Evolutionary conservation across 1,140 invertebrate species (phyloP).

Genomic region (Sipha flava): DNA sequence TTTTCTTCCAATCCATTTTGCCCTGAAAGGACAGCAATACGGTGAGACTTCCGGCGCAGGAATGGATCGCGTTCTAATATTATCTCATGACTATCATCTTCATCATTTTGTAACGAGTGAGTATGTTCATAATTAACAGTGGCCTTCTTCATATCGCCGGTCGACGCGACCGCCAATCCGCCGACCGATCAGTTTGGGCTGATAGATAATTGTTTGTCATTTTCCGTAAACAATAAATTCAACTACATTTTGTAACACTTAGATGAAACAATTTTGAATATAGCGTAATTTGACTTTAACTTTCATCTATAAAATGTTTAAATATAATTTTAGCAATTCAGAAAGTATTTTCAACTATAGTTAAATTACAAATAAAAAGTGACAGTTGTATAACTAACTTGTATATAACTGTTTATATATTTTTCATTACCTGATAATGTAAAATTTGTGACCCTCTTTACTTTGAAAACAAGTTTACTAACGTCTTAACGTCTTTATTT

Average conservation of each 20-base stretch:
- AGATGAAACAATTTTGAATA: neutral
- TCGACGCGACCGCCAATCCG: constrained; percentile 31
- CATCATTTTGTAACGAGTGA: constrained; percentile 4
- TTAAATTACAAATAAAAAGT: neutral
- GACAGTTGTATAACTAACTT: neutral
- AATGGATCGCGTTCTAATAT: constrained; percentile 28
- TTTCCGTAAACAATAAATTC: constrained; percentile 1
- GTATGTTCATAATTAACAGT: constrained; percentile 25
- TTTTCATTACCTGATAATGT: constrained; percentile 20
- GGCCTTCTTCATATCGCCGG: constrained; percentile 23
- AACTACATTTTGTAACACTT: constrained; percentile 8
- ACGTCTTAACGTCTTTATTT: neutral
- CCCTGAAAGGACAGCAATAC: neutral
- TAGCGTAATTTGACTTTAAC: neutral
- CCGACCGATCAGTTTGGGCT: constrained; percentile 27
- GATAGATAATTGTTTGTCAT: constrained; percentile 8
- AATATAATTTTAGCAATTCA: neutral
- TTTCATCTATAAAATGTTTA: constrained; percentile 5
- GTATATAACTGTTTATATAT: neutral
- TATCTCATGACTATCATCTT: constrained; percentile 7
- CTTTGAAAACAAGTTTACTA: constrained; percentile 14
- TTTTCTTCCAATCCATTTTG: constrained; percentile 30
- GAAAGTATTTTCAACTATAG: neutral
- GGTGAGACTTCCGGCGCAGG: constrained; percentile 1
- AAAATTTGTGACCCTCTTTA: constrained; percentile 10